A percentile compares a stretch with the other conserved stretches of the same genome.
These are phyloP conservation scores for Aphelinus atriplicis DNA, from an alignment of 1,140 invertebrate genomes.

Conservation along the genomic window DNA sequence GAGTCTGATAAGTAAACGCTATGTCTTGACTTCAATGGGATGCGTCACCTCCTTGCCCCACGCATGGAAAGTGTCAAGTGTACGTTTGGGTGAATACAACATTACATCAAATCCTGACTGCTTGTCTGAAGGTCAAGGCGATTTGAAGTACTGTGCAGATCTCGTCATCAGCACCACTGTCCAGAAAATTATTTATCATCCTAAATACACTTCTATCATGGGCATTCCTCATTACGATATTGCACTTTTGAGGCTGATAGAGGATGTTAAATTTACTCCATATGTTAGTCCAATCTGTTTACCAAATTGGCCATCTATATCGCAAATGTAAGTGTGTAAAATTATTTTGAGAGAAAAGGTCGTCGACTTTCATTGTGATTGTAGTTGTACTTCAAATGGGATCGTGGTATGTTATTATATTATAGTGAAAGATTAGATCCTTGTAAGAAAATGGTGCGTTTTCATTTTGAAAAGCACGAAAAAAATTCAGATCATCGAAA, in stretches of 20 bases:
- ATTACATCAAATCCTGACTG: slow-evolving; percentile 69
- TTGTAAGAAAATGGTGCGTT: too few relatives aligned
- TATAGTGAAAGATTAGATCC: too few relatives aligned
- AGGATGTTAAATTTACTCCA: slow-evolving; percentile 71
- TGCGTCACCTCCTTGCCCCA: slow-evolving; percentile 74
- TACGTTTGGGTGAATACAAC: slow-evolving; percentile 74
- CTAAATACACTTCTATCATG: slow-evolving; percentile 71
- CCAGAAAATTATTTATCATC: slow-evolving; percentile 73
- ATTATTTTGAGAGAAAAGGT: too few relatives aligned
- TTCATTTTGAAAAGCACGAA: too few relatives aligned
- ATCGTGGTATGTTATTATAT: too few relatives aligned
- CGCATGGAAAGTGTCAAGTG: slow-evolving; percentile 65
- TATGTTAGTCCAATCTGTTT: slow-evolving; percentile 86
- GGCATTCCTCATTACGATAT: slow-evolving; percentile 78
- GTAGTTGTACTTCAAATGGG: too few relatives aligned
- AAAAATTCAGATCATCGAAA: too few relatives aligned
- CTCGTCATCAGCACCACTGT: slow-evolving; percentile 71
- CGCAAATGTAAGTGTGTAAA: too few relatives aligned
- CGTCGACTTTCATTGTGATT: too few relatives aligned
- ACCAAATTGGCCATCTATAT: slow-evolving; percentile 58
- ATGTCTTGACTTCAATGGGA: slow-evolving; percentile 85
- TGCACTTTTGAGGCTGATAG: slow-evolving; percentile 74
- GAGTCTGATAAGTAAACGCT: slow-evolving; percentile 72
- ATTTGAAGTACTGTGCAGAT: slow-evolving; percentile 63
- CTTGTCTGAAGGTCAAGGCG: slow-evolving; percentile 51